Conservation (phyloP, 2,113 vertebrate species). For the Lepus europaeus region DNA sequence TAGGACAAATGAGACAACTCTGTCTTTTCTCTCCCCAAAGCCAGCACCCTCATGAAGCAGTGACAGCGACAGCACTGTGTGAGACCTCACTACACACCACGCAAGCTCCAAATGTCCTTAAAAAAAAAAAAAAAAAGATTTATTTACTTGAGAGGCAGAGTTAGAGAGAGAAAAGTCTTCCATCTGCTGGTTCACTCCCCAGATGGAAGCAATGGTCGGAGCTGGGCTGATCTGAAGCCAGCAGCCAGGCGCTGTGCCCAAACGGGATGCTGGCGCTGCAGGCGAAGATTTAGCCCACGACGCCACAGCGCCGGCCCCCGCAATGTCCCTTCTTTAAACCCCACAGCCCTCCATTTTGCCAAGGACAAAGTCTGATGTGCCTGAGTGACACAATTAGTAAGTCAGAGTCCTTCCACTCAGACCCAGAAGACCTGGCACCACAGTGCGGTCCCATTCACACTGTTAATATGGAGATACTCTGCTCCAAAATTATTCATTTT, state of each 20-base stretch:
- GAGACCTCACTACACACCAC: neutral
- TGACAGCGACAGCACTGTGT: neutral
- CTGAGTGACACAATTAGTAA: constrained; percentile 8
- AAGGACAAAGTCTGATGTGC: neutral
- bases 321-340: neutral
- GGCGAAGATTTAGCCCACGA: too few species aligned
- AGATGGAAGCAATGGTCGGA: too few species aligned
- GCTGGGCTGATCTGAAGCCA: too few species aligned
- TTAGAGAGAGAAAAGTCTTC: too few species aligned
- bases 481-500: neutral
- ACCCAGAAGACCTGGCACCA: neutral
- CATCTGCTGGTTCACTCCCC: too few species aligned
- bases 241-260: too few species aligned
- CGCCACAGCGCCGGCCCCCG: too few species aligned
- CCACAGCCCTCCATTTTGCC: neutral
- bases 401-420: neutral
- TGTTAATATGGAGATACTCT: neutral
- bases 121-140: too few species aligned
- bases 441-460: neutral
- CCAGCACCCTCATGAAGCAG: neutral
- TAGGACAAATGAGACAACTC: neutral
- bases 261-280: too few species aligned
- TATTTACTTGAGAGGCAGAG: too few species aligned
- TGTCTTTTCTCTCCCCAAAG: neutral
- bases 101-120: neutral